Evolutionary conservation across 2,888 invertebrate species (phyloP), one percentile per base, ranked within the genome.

Genomic region (Phaonia tiefii): DNA sequence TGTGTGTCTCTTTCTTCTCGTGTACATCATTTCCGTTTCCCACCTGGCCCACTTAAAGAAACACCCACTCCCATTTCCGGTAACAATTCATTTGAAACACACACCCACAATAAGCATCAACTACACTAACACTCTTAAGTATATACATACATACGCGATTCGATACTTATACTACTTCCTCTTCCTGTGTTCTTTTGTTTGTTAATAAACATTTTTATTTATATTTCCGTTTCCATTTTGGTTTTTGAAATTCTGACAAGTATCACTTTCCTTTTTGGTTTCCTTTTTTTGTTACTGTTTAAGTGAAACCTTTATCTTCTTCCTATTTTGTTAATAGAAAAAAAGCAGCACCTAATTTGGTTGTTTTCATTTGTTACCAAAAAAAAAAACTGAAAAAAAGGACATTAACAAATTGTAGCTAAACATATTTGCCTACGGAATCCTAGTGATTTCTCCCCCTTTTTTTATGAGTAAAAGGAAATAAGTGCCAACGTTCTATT

Each of bases 351-450:
- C 60, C 31, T 60, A 39, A 49, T 60, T 60, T 60, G 26, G 10
- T 17, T 17, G 8, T 22, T 15, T 60, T 60, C 7, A 15, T 39
- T 39, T n/a, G n/a, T 58, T 71, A 70, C 11, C 1, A 67, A 72
- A 74, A 44, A 58, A 72, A 74, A 42, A 69, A 73, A 80, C 60
- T 81, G 78, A 77, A 81, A 75, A 71, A 81, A 78, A 78, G 71
- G 71, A 80, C 70, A 31, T 31, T 31, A 77, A 54, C 73, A 82
- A 74, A 58, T 76, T 80, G 25, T 74, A 75, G 72, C 44, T 39
- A 65, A 69, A 4, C 60, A 51, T 20, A 26, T 54, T 73, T 74
- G 49, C 42, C 49, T 66, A 80, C 8, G 46, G 70, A 0, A 69
- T 44, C 10, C 37, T 39, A 74, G 44, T 70, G 42, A 58, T 66